These are phyloP conservation scores for Paedocypris sp. DNA, from an alignment of 2,113 vertebrate species.

Conservation along the genomic window DNA sequence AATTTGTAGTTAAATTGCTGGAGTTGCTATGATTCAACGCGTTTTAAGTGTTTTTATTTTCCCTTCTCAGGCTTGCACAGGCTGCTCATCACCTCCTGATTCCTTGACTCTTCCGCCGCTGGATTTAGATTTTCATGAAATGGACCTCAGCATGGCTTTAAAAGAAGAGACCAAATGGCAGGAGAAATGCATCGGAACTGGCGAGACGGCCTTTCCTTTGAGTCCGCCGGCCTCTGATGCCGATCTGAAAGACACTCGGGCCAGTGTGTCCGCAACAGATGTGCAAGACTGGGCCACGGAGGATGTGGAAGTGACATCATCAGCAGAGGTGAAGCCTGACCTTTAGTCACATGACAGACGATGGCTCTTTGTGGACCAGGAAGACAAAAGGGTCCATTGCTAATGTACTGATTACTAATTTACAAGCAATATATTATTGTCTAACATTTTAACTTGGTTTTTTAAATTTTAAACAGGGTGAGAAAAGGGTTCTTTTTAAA, in stretches of 20 bases:
- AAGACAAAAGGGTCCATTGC: no score
- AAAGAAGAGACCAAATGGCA: slow-evolving; percentile 40
- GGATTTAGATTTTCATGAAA: slow-evolving; percentile 63
- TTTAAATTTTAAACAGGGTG: no score
- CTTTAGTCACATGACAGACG: not conserved
- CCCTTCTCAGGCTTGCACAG: slow-evolving; percentile 60
- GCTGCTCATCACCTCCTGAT: slow-evolving; percentile 56
- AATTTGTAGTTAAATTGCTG: no score
- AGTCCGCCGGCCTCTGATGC: not conserved
- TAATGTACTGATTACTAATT: no score
- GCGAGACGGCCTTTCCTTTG: slow-evolving; percentile 47
- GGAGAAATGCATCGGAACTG: not conserved
- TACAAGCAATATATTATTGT: no score
- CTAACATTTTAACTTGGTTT: no score
- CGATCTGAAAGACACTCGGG: not conserved
- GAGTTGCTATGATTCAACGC: no score
- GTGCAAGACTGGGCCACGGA: not conserved
- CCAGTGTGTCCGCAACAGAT: not conserved
- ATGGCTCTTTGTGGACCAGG: no score
- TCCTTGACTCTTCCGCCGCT: slow-evolving; percentile 42
- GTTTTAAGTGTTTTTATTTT: not conserved
- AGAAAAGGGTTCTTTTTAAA: no score
- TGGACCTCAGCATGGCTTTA: slow-evolving; percentile 61
- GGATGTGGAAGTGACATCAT: slow-evolving; percentile 17
- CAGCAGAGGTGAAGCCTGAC: not conserved